Conservation (phyloP, 2,797 vertebrate species). For the Carapus acus region DNA sequence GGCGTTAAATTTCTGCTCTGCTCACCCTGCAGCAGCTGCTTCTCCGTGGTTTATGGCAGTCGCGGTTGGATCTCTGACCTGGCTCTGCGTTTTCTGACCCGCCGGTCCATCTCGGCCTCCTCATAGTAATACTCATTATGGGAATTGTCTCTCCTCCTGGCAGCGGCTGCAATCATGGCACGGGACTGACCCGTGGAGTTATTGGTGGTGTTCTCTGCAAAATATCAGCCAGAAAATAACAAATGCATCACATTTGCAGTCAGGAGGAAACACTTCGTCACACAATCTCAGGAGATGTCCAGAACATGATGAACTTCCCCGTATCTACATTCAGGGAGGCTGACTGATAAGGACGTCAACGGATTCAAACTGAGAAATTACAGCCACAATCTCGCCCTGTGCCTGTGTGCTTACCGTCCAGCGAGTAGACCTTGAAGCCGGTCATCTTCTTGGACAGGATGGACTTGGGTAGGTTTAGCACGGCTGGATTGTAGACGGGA, state of each 20-base stretch:
- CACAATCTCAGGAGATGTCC: no score
- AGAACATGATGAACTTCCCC: no score
- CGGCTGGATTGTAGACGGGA: constrained; percentile 91
- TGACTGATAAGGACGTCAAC: background rate
- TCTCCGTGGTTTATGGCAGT: no score
- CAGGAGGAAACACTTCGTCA: no score
- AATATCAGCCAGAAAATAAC: background rate
- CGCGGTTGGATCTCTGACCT: no score
- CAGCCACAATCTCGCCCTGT: background rate
- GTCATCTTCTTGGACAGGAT: constrained; percentile 97
- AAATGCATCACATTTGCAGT: no score
- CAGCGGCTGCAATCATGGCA: constrained; percentile 85
- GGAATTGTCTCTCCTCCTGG: constrained; percentile 84
- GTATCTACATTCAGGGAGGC: background rate
- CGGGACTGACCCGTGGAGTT: constrained; percentile 84
- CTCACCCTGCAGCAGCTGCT: no score
- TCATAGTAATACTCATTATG: constrained; percentile 92
- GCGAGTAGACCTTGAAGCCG: constrained; percentile 94
- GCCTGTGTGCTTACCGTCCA: constrained; percentile 65
- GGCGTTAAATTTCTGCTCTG: background rate
- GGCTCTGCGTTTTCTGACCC: constrained; percentile 84
- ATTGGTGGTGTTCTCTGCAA: constrained; percentile 81
- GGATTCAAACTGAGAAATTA: background rate
- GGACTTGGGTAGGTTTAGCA: constrained; percentile 94
- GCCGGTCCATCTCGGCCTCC: constrained; percentile 85